phyloP scores from a whole-genome alignment of 2,797 vertebrate species.

The Malurus splendens region DNA sequence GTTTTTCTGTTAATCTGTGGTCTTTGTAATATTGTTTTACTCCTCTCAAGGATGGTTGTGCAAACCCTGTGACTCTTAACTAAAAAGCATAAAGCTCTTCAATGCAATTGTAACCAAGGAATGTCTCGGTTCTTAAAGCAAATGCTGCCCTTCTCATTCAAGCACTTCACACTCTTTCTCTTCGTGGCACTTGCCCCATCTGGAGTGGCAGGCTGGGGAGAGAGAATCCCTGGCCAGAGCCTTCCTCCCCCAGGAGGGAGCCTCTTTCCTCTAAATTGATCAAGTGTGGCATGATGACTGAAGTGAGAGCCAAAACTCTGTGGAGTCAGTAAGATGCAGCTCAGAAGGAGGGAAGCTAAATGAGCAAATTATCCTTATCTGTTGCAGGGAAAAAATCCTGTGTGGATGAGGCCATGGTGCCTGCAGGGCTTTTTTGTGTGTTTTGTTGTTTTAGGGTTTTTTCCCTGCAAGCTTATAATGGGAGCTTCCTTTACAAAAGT shows the following conservation, averaged over 20 bases:
- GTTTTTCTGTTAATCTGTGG: neutral
- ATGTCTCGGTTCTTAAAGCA: neutral
- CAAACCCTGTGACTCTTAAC: neutral
- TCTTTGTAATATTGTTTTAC: neutral
- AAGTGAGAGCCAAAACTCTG: neutral
- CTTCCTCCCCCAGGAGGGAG: neutral
- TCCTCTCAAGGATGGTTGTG: neutral
- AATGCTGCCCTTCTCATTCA: neutral
- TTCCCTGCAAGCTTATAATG: neutral
- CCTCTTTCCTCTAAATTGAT: neutral
- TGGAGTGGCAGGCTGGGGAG: neutral
- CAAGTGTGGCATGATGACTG: neutral
- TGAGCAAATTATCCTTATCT: neutral
- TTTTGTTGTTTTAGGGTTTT: neutral
- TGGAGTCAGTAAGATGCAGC: neutral
- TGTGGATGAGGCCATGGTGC: neutral
- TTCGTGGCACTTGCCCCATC: neutral
- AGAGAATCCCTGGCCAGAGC: neutral
- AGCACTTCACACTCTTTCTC: neutral
- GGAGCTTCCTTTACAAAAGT: neutral
- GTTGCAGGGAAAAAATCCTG: neutral
- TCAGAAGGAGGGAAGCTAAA: neutral
- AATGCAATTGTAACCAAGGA: neutral
- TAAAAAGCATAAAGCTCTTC: neutral
- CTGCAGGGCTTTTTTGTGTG: neutral